phyloP scores from a whole-genome alignment of 1,140 invertebrate species.

The Drosophila melanica region DNA sequence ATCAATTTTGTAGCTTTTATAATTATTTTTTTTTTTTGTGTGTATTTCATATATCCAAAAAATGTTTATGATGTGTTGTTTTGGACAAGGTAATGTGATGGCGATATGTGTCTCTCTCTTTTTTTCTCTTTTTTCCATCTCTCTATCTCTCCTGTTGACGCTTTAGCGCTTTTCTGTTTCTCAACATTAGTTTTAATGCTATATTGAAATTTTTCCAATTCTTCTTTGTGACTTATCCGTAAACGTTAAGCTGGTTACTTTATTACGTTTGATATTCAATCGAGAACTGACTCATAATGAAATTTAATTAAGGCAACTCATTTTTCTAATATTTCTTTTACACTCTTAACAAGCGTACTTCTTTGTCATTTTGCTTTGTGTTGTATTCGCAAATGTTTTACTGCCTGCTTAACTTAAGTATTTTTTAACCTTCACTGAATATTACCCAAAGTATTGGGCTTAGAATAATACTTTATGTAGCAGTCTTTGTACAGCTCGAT shows the following conservation, averaged over 20 bases:
- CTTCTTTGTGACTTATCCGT: not conserved
- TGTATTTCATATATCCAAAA: slow-evolving; percentile 1
- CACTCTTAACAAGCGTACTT: too few relatives aligned
- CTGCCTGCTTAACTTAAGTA: not conserved
- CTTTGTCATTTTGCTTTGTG: not conserved
- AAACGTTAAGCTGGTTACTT: slow-evolving; percentile 16
- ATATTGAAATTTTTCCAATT: too few relatives aligned
- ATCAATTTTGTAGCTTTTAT: slow-evolving; percentile 17
- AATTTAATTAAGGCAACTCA: too few relatives aligned
- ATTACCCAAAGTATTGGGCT: too few relatives aligned
- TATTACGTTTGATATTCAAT: not conserved
- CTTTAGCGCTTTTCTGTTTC: too few relatives aligned
- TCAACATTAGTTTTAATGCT: too few relatives aligned
- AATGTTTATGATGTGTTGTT: slow-evolving; percentile 15
- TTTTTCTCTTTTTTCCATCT: too few relatives aligned
- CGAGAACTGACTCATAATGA: too few relatives aligned
- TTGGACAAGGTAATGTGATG: slow-evolving; percentile 5
- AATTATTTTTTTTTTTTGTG: not conserved
- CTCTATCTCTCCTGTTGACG: too few relatives aligned
- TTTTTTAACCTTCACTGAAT: too few relatives aligned
- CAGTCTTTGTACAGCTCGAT: not conserved
- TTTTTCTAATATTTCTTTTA: too few relatives aligned
- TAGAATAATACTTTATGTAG: not conserved
- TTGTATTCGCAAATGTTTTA: not conserved
- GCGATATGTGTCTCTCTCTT: not conserved